Base-by-base conservation (phyloP, 2,113 vertebrate species). In the Suncus etruscus region DNA sequence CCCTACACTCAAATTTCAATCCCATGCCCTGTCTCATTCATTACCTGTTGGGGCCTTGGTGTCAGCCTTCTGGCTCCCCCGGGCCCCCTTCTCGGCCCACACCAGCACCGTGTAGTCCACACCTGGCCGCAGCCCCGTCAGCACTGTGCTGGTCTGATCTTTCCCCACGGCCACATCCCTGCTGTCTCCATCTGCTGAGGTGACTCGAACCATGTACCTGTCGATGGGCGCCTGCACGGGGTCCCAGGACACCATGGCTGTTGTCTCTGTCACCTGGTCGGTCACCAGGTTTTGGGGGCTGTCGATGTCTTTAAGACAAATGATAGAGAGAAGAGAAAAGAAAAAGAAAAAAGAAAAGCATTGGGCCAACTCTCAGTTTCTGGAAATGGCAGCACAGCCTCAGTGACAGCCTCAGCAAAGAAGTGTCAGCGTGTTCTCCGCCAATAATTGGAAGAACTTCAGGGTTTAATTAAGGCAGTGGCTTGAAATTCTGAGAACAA, bases 151-250 rank as follows among this genome's bases (percentile, higher is more conserved):
- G 39, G 48, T 94, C 88, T 94, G 97, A 51, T 98, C 97, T 92
- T 97, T 96, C 32, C 87, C 95, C 31, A 98, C 94, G 0, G 90
- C 90, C 32, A 98, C 93, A 88, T 98, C 97, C 87, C 51, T 94
- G 91, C 94, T 96, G 79, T 97, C 39, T 97, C 98, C 98, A 3
- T 96, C 97, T 7, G 96, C 92, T 2, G 98, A 98, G 32, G 96
- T 96, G 96, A 98, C 98, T 92, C 95, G 98, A 91, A 98, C 92
- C 94, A 98, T 89, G 83, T 98, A 99, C 77, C 96, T 98, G 6
- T 98, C 98, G 4, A 99, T 96, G 10, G 96, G 86, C 6, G 98
- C 98, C 86, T 96, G 97, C 70, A 98, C 97, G 0, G 68, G 94
- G 78, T 97, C 97, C 98, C 99, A 98, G 11, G 96, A 97, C 48